phyloP scores from a whole-genome alignment of 2,888 invertebrate genomes.

The Abrostola triplasia region DNA sequence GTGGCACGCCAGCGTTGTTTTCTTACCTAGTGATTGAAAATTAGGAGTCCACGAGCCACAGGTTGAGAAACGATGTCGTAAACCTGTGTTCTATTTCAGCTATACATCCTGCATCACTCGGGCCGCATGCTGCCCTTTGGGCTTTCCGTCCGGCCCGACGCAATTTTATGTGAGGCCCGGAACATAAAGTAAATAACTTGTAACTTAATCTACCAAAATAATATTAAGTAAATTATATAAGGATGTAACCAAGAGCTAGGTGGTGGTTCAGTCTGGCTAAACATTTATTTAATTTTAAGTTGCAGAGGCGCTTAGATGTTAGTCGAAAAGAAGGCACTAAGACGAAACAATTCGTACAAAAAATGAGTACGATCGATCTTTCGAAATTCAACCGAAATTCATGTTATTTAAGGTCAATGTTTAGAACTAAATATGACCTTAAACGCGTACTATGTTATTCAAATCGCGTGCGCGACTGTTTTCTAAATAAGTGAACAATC shows the following conservation, averaged over 20 bases:
- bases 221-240: slow-evolving; percentile 26
- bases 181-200: slow-evolving; percentile 49
- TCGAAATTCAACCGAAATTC: no score
- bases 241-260: neutral
- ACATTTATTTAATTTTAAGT: neutral
- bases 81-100: slow-evolving; percentile 49
- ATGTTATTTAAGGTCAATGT: neutral
- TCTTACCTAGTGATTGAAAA: neutral
- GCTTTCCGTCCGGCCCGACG: slow-evolving; percentile 51
- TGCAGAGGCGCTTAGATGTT: neutral
- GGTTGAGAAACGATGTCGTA: slow-evolving; percentile 20
- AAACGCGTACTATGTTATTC: neutral
- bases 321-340: slow-evolving; percentile 2
- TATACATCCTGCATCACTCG: slow-evolving; percentile 49
- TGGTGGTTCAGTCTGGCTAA: neutral
- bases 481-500: neutral
- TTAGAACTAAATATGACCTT: neutral
- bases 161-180: slow-evolving; percentile 52
- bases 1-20: neutral
- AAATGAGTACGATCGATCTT: no score
- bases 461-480: slow-evolving; percentile 2
- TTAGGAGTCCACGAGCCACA: neutral
- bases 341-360: no score
- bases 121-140: slow-evolving; percentile 53
- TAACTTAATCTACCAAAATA: slow-evolving; percentile 27